These are phyloP conservation scores for zebrafish (Danio rerio) DNA, from an alignment of 2,113 vertebrate genomes.

Conservation along the genomic window DNA sequence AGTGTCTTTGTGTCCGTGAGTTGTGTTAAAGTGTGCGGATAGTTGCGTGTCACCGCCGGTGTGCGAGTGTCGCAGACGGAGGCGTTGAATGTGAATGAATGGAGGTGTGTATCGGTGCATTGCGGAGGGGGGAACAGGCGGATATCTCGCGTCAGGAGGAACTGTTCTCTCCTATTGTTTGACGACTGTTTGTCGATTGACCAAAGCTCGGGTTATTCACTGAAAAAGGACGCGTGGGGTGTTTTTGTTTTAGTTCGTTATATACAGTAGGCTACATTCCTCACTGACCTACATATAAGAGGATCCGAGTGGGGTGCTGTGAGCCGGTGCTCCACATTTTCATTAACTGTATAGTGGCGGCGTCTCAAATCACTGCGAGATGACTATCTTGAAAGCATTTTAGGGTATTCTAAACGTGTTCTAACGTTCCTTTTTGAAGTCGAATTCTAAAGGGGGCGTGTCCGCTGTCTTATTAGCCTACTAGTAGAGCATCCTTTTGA, in stretches of 20 bases:
- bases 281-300: constrained; percentile 35
- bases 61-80: constrained; percentile 2
- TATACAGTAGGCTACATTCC: background rate
- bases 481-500: background rate
- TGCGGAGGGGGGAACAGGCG: constrained; percentile 45
- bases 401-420: background rate
- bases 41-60: constrained; percentile 4
- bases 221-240: background rate
- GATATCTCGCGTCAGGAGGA: constrained; percentile 42
- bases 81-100: constrained; percentile 49
- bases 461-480: background rate
- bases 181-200: constrained; percentile 26
- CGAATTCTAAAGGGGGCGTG: constrained; percentile 30
- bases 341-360: background rate
- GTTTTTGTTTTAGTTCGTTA: background rate
- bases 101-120: constrained; percentile 47
- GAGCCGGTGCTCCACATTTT: constrained; percentile 29
- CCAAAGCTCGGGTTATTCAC: constrained; percentile 7
- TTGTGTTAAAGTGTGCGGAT: constrained; percentile 31
- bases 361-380: background rate
- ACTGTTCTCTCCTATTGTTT: constrained; percentile 46
- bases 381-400: background rate
- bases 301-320: constrained; percentile 29
- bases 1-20: constrained; percentile 28
- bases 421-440: background rate